phyloP scores from a whole-genome alignment of 2,888 invertebrate species.

The Hypomecis punctinalis region DNA sequence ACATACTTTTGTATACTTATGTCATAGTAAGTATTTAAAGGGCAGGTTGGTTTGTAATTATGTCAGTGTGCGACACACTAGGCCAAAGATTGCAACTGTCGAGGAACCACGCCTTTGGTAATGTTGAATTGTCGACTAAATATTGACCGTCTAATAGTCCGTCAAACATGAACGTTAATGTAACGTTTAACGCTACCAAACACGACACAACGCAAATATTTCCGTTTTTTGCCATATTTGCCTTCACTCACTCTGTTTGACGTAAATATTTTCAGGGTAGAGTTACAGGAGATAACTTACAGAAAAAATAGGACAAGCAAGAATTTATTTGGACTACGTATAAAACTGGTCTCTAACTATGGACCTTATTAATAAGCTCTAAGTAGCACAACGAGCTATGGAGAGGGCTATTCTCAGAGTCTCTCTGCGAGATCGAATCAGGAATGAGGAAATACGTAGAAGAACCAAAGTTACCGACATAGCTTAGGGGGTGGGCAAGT shows the following conservation, averaged over 20 bases:
- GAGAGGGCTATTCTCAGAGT: too few species aligned
- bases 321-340: not conserved
- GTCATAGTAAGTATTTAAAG: too few species aligned
- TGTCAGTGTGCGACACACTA: too few species aligned
- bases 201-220: slow-evolving; percentile 64
- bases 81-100: not conserved
- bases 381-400: too few species aligned
- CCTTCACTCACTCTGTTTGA: slow-evolving; percentile 72
- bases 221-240: slow-evolving; percentile 70
- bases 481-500: too few species aligned
- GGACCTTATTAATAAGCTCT: too few species aligned
- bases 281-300: slow-evolving; percentile 55
- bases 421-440: too few species aligned
- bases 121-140: slow-evolving; percentile 13
- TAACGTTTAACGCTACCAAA: slow-evolving; percentile 51
- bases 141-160: slow-evolving; percentile 13
- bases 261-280: slow-evolving; percentile 61
- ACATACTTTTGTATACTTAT: too few species aligned
- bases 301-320: slow-evolving; percentile 27
- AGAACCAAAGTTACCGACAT: too few species aligned
- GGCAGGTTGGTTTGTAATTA: too few species aligned
- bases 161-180: slow-evolving; percentile 49
- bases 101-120: slow-evolving; percentile 45
- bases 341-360: too few species aligned
- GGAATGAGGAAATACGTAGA: too few species aligned